A percentile compares a stretch with the other conserved stretches of the same genome.
Conservation (phyloP, 2,888 invertebrate species). For the Heliconius ismenius region DNA sequence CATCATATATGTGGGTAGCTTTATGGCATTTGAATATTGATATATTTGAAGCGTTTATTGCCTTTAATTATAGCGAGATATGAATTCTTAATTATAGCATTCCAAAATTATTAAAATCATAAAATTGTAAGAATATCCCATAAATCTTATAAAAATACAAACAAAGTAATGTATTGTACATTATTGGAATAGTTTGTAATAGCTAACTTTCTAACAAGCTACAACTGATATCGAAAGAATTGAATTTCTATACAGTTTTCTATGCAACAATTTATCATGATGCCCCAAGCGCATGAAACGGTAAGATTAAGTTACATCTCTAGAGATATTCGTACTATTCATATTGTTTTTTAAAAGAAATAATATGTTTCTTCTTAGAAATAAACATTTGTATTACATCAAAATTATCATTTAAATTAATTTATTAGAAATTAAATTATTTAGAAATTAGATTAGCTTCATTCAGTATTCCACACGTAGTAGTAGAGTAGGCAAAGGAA, state of each 20-base stretch:
- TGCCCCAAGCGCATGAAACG: neutral
- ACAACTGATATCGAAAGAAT: conserved; percentile 1
- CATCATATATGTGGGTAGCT: too few species aligned
- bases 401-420: too few species aligned
- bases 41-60: too few species aligned
- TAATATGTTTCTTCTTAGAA: neutral
- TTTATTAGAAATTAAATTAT: too few species aligned
- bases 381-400: too few species aligned
- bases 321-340: neutral
- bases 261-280: neutral
- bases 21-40: too few species aligned
- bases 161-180: neutral
- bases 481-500: too few species aligned
- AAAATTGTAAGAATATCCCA: neutral
- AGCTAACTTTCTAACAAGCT: conserved; percentile 5
- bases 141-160: neutral
- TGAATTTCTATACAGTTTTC: conserved; percentile 9
- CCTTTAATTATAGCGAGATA: too few species aligned
- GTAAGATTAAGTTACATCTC: conserved; percentile 1
- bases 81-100: too few species aligned
- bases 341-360: neutral
- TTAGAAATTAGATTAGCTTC: too few species aligned
- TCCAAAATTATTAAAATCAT: too few species aligned
- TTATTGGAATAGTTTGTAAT: neutral
- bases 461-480: too few species aligned